phyloP scores from a whole-genome alignment of 1,140 invertebrate species.

The Drosophila willistoni region DNA sequence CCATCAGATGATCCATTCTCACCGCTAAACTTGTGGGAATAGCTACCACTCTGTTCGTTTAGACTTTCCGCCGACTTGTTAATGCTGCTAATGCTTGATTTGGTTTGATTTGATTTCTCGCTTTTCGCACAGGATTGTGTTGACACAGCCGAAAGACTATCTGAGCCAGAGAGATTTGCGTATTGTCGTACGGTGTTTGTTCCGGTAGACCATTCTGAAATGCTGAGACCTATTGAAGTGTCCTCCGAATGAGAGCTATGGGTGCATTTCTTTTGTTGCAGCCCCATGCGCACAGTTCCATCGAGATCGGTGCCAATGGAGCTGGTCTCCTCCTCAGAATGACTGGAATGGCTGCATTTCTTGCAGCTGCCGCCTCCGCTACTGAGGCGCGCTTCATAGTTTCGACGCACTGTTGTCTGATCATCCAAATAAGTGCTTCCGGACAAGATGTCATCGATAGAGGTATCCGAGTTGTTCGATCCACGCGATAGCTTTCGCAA shows the following conservation, averaged over 20 bases:
- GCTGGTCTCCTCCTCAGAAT: constrained; percentile 88
- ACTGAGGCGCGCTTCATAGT: constrained; percentile 77
- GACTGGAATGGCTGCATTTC: constrained; percentile 86
- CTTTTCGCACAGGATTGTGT: constrained; percentile 85
- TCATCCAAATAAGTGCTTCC: constrained; percentile 83
- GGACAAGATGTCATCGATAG: constrained; percentile 85
- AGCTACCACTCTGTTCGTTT: constrained; percentile 79
- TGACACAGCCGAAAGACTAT: constrained; percentile 86
- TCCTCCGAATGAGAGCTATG: constrained; percentile 92
- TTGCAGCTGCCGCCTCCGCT: constrained; percentile 84
- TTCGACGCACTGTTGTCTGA: constrained; percentile 74
- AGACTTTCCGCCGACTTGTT: constrained; percentile 82
- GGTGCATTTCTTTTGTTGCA: constrained; percentile 89
- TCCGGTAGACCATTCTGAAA: constrained; percentile 93
- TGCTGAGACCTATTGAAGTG: constrained; percentile 91
- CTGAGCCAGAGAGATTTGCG: constrained; percentile 88
- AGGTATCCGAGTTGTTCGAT: constrained; percentile 87
- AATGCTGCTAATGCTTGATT: constrained; percentile 84
- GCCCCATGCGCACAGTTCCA: constrained; percentile 90
- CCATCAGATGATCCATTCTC: constrained; percentile 82
- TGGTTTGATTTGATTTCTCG: constrained; percentile 86
- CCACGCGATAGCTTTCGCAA: constrained; percentile 86
- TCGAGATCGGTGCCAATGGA: constrained; percentile 89
- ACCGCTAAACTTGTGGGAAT: constrained; percentile 78
- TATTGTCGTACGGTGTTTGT: constrained; percentile 91